A percentile compares a stretch with the other conserved stretches of the same genome.
Evolutionary conservation across 2,888 invertebrate species (phyloP).

Genomic region (Amiota minor): DNA sequence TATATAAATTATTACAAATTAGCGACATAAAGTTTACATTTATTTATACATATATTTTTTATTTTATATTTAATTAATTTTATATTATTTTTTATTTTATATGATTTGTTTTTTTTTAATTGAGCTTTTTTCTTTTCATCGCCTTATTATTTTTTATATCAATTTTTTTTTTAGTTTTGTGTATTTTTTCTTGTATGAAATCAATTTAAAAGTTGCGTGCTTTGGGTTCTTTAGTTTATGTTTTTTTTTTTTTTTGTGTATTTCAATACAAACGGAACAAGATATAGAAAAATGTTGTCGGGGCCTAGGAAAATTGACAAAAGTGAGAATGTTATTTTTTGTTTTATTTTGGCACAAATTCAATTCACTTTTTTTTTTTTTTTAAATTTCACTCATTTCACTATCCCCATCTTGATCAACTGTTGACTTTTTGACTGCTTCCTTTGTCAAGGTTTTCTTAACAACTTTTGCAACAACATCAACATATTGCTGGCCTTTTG

Average conservation of each 20-base stretch:
- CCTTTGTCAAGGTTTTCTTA: not conserved
- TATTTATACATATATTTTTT: too few species aligned
- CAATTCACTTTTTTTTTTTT: conserved; percentile 41
- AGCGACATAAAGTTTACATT: too few species aligned
- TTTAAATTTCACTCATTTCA: conserved; percentile 63
- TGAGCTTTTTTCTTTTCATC: conserved; percentile 28
- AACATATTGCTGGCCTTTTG: conserved; percentile 49
- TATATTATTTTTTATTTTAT: not conserved
- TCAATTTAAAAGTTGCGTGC: too few species aligned
- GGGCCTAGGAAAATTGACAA: too few species aligned
- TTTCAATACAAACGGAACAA: too few species aligned
- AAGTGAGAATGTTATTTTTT: conserved; percentile 39
- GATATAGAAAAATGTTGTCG: too few species aligned
- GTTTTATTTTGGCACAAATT: conserved; percentile 65
- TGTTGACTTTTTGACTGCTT: conserved; percentile 16
- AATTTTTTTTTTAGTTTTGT: conserved; percentile 18
- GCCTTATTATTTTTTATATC: not conserved
- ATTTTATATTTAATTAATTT: too few species aligned
- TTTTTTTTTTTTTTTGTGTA: too few species aligned
- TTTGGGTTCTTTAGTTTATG: too few species aligned
- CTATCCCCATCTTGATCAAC: conserved; percentile 45
- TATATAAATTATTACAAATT: too few species aligned
- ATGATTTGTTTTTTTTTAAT: conserved; percentile 23
- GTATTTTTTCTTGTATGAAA: not conserved
- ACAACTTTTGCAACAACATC: conserved; percentile 12